Evolutionary conservation across 2,113 vertebrate species (phyloP), one percentile per base, ranked within the genome.

Genomic region (Hippocampus mohnikei): DNA sequence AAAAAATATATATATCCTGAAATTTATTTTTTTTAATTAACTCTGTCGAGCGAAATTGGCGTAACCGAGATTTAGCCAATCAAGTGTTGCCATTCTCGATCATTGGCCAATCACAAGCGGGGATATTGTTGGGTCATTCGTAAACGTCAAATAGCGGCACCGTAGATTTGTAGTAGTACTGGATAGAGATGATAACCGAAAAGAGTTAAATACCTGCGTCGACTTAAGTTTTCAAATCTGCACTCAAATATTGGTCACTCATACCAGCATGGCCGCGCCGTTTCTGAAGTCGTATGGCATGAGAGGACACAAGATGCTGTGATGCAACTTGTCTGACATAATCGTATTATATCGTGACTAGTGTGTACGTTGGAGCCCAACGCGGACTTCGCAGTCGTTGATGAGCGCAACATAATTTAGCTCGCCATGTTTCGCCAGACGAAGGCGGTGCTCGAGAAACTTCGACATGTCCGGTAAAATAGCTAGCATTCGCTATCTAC

Each of bases 341-440:
- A 23, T 25, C 1, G n/a, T 60, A 18, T 18, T 60, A 8, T 16
- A 18, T 10, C 42, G 7, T 16, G 46, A 65, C 6, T 25, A 10
- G 15, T 40, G 33, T 64, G 11, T 25, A 27, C 18, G 7, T 46
- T 65, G 12, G n/a, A 46, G 13, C n/a, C 23, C 2, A 46, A 25
- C 63, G 7, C 3, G 12, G n/a, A 46, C 23, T 2, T 27, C n/a
- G 15, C 33, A 27, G 58, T 33, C 5, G 40, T 64, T 27, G 25
- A 46, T 27, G 21, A 46, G 15, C 11, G 8, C 21, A 42, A 40
- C 5, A 10, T 40, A 21, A 40, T 40, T 40, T 41, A 42, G 2
- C 5, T 12, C 58, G 70, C 3, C n/a, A 93, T 93, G 92, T 87
- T 92, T 63, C 81, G 88, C 20, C 85, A 84, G 46, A 69, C 84